phyloP scores from a whole-genome alignment of 2,113 vertebrate species.

The Sinosuthora webbiana region DNA sequence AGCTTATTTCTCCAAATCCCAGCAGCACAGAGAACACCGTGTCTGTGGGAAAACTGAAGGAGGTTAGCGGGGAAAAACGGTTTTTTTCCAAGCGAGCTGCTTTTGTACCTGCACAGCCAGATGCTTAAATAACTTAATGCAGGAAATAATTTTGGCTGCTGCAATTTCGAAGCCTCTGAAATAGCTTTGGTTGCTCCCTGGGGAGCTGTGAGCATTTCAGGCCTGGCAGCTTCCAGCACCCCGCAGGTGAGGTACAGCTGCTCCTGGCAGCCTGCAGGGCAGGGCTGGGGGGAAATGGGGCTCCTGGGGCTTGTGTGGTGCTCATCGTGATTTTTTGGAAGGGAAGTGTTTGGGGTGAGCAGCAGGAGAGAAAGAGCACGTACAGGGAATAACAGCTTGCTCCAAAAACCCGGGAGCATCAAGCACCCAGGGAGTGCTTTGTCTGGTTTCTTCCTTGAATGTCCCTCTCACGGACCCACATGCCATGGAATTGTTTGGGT shows the following conservation, averaged over 20 bases:
- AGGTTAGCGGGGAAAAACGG: not conserved
- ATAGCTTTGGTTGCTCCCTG: not conserved
- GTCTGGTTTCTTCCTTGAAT: not conserved
- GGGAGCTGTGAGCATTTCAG: not conserved
- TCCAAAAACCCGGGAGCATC: not conserved
- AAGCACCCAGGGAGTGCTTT: not conserved
- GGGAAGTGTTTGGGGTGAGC: not conserved
- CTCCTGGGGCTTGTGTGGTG: not conserved
- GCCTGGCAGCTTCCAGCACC: not conserved
- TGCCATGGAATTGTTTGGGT: not conserved
- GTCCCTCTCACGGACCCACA: fast-evolving
- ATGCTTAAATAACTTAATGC: not conserved
- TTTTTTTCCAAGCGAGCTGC: not conserved
- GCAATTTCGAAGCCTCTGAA: not conserved
- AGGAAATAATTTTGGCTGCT: not conserved
- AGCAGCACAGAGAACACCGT: fast-evolving
- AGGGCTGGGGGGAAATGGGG: not conserved
- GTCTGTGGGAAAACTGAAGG: not conserved
- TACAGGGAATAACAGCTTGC: not conserved
- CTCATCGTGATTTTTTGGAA: fast-evolving
- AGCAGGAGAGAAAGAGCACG: not conserved
- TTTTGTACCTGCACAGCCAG: not conserved
- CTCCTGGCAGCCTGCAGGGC: not conserved
- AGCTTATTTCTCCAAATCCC: not conserved
- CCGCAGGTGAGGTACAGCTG: not conserved